phyloP scores from a whole-genome alignment of 2,888 invertebrate species.

The Archips crataeganus region DNA sequence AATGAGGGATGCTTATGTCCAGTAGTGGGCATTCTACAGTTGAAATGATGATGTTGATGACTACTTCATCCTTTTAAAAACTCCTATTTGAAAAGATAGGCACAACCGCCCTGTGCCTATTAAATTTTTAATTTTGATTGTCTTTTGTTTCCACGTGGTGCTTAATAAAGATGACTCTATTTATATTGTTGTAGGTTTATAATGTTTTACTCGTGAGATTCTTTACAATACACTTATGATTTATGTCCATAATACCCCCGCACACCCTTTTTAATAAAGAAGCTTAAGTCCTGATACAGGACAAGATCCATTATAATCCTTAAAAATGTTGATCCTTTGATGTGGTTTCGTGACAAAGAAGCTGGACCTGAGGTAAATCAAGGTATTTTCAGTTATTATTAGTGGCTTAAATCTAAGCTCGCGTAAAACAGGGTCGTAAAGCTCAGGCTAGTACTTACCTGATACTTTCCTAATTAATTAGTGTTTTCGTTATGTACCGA shows the following conservation, averaged over 20 bases:
- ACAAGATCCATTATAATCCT: neutral
- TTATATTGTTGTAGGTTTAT: no score
- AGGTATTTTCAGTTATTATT: neutral
- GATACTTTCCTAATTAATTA: neutral
- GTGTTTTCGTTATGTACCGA: neutral
- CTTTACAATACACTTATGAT: neutral
- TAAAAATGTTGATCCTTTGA: neutral
- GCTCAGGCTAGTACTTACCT: neutral
- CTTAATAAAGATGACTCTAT: no score
- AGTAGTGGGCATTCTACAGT: no score
- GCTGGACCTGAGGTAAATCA: neutral
- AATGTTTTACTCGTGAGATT: no score
- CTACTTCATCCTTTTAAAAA: no score
- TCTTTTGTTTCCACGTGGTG: neutral
- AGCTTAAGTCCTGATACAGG: neutral
- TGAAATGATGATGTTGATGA: no score
- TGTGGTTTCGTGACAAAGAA: neutral
- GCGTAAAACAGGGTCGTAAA: neutral
- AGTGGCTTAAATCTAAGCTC: neutral
- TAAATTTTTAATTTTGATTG: neutral
- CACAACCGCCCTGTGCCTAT: no score
- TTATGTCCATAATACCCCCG: neutral
- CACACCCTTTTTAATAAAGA: neutral
- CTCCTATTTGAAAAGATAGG: no score
- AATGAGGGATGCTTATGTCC: no score